These are phyloP conservation scores for Drosophila atripex DNA, from an alignment of 2,888 invertebrate species.

Conservation along the genomic window DNA sequence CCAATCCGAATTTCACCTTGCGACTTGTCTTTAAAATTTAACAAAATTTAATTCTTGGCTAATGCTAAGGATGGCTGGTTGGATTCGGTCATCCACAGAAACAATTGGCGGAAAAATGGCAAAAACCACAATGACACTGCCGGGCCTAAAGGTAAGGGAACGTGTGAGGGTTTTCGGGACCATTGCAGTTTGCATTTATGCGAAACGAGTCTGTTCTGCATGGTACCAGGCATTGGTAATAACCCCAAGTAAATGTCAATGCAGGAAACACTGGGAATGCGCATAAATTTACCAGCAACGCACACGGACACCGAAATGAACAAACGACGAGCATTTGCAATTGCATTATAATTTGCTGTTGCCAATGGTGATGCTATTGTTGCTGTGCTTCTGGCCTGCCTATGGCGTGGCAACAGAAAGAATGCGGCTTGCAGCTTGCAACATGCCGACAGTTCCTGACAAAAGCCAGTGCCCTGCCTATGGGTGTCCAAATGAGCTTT, in stretches of 20 bases:
- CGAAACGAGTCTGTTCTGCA: conserved; percentile 26
- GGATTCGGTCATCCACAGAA: conserved; percentile 58
- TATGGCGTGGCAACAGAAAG: conserved; percentile 2
- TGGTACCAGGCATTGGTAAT: conserved; percentile 53
- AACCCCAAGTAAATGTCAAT: conserved; percentile 76
- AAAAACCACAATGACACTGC: conserved; percentile 32
- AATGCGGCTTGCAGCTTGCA: neutral
- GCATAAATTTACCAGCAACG: conserved; percentile 57
- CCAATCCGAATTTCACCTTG: neutral
- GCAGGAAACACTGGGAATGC: conserved; percentile 62
- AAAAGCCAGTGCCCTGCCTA: conserved; percentile 29
- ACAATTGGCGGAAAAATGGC: conserved; percentile 59
- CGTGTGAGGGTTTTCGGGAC: conserved; percentile 8
- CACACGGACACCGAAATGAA: conserved; percentile 17
- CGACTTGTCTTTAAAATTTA: neutral
- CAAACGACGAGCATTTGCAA: conserved; percentile 52
- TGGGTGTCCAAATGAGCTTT: conserved; percentile 52
- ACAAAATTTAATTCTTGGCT: neutral
- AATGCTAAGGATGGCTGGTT: conserved; percentile 20
- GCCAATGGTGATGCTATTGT: conserved; percentile 12
- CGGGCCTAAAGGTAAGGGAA: conserved; percentile 1
- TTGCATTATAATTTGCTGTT: conserved; percentile 73
- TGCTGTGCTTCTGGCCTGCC: neutral
- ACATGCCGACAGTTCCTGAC: conserved; percentile 12
- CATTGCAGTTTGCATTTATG: conserved; percentile 42